Base-by-base conservation (phyloP, 37 sponge, comb jelly and placozoan genomes). In the Halichondria panicea region DNA sequence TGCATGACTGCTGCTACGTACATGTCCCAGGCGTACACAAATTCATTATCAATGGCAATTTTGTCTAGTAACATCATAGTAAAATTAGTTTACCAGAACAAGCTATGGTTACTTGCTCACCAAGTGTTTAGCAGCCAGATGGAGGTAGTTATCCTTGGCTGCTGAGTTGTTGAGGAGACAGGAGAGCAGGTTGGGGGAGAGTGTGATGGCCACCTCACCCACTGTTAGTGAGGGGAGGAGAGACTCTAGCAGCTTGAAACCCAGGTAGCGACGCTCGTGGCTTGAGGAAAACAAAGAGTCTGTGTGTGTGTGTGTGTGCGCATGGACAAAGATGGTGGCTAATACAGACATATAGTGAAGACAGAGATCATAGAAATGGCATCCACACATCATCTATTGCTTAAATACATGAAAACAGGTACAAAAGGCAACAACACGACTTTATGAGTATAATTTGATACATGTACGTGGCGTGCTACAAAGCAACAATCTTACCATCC, bases 401-500 rank as follows among this genome's bases (percentile, higher is more conserved):
- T n/a, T n/a, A n/a, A n/a, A n/a, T n/a, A n/a, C n/a, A n/a, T n/a
- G n/a, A n/a, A n/a, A n/a, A n/a, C n/a, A n/a, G n/a, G n/a, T n/a
- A n/a, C n/a, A n/a, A n/a, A n/a, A n/a, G n/a, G n/a, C n/a, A n/a
- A n/a, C n/a, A n/a, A n/a, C n/a, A n/a, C n/a, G n/a, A n/a, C n/a
- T n/a, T 37, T 22, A 32, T 13, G 11, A 67, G 43, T 67, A 67
- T 42, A 22, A 28, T 13, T 12, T 13, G 19, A 22, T 62, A 28
- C 27, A 62, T 24, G 12, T 22, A 62, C 32, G 13, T 28, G 12
- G 64, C 21, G 32, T 28, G 12, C 32, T n/a, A 12, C 32, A 62
- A n/a, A n/a, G n/a, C n/a, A 66, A n/a, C 8, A 35, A 13, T 42
- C n/a, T 42, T 72, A 75, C 88, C 83, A 75, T 88, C 89, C 13